Evolutionary conservation across 2,797 vertebrate genomes (phyloP).

Genomic region (Coracias cyanogaster): DNA sequence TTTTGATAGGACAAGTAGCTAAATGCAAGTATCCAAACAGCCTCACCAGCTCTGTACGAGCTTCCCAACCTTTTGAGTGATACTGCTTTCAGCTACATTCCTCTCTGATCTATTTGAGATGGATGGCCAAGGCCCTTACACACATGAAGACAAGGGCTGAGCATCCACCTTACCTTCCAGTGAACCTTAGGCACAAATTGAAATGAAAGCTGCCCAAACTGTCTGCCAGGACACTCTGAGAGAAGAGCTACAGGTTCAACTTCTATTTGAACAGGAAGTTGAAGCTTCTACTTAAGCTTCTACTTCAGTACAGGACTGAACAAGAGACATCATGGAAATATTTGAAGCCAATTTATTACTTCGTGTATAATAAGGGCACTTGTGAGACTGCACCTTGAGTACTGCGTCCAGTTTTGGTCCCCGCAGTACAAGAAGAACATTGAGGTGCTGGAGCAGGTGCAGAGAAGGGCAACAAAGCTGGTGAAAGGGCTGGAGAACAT

Average conservation of each 20-base stretch:
- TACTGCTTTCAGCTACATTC: not conserved
- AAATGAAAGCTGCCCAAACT: not conserved
- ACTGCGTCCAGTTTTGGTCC: too few species aligned
- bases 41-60: accelerated
- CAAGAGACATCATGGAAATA: not conserved
- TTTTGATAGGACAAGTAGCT: accelerated
- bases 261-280: not conserved
- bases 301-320: not conserved
- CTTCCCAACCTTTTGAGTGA: not conserved
- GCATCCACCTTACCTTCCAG: not conserved
- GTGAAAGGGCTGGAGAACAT: too few species aligned
- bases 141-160: accelerated
- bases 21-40: not conserved
- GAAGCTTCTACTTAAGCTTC: too few species aligned
- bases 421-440: too few species aligned
- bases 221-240: not conserved
- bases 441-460: too few species aligned
- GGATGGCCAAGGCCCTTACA: not conserved
- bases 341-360: not conserved
- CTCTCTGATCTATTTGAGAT: not conserved
- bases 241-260: not conserved
- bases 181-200: not conserved
- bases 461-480: too few species aligned
- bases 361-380: not conserved
- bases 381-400: too few species aligned